Percentiles rank a stretch among this genome's conserved stretches.
Conservation (phyloP, 2,888 invertebrate species). For the Scaptomyza reducta region DNA sequence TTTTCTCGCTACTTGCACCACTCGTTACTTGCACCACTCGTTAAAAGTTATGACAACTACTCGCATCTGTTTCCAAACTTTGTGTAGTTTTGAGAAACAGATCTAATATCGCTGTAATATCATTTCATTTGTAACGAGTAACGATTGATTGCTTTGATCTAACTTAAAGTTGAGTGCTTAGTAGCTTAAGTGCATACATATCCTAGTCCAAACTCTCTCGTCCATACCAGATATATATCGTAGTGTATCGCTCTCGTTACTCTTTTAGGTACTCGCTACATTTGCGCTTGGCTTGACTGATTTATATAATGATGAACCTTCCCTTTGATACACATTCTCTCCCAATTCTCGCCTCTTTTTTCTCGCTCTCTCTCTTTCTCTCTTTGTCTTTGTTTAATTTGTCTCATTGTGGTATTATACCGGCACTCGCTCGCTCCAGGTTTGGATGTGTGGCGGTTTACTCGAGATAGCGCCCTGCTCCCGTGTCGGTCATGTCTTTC, state of each 20-base stretch:
- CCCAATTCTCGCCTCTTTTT: constrained; percentile 29
- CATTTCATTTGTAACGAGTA: neutral
- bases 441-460: constrained; percentile 98
- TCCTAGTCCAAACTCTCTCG: constrained; percentile 7
- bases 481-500: constrained; percentile 98
- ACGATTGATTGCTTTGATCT: neutral
- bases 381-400: too few relatives aligned
- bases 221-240: neutral
- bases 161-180: neutral
- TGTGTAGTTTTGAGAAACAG: too few relatives aligned
- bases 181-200: constrained; percentile 6
- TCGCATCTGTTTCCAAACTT: too few relatives aligned
- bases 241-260: neutral
- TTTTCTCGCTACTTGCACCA: neutral
- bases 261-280: constrained; percentile 26
- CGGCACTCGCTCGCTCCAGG: constrained; percentile 85
- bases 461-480: constrained; percentile 97
- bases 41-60: too few relatives aligned
- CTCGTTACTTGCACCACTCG: neutral
- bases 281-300: constrained; percentile 57
- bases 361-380: too few relatives aligned
- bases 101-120: too few relatives aligned
- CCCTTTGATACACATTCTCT: constrained; percentile 30
- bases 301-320: constrained; percentile 1
- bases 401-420: too few relatives aligned